Conservation (phyloP, 2,888 invertebrate species). For the Sarcophaga variegata region DNA sequence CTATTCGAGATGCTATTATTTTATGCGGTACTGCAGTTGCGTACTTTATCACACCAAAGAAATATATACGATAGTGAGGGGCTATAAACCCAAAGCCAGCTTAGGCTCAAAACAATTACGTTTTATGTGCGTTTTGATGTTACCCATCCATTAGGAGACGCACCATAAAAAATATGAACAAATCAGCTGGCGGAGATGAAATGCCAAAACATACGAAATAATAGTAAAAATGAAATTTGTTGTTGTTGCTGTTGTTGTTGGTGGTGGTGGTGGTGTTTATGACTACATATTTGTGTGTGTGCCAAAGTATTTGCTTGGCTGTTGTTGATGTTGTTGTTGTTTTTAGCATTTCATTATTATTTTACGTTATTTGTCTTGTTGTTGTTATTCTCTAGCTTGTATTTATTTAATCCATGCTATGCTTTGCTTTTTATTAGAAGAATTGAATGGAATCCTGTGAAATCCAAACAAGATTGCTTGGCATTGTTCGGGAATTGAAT, state of each 20-base stretch:
- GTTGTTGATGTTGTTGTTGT: conserved; percentile 15
- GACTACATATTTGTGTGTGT: conserved; percentile 35
- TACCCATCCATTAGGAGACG: conserved; percentile 55
- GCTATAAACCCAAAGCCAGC: conserved; percentile 54
- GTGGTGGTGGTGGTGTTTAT: conserved; percentile 25
- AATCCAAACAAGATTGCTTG: conserved; percentile 62
- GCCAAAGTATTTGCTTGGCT: conserved; percentile 7
- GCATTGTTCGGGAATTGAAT: conserved; percentile 62
- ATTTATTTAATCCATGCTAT: conserved; percentile 64
- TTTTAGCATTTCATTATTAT: conserved; percentile 43
- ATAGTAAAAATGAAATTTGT: not conserved
- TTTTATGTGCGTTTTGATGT: conserved; percentile 63
- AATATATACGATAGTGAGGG: not conserved
- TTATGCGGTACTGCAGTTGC: not conserved
- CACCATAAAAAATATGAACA: conserved; percentile 30
- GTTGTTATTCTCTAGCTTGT: conserved; percentile 36
- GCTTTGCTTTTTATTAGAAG: conserved; percentile 43
- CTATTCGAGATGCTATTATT: not conserved
- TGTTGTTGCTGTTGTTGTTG: not conserved
- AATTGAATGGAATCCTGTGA: conserved; percentile 61
- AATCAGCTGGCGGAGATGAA: conserved; percentile 40
- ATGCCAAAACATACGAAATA: conserved; percentile 23
- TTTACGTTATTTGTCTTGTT: conserved; percentile 10
- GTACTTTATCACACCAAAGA: not conserved
- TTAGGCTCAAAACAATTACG: conserved; percentile 62